Evolutionary conservation across 2,113 vertebrate genomes (phyloP), one percentile per base, ranked within the genome.

Genomic region (Pterocles orientalis): DNA sequence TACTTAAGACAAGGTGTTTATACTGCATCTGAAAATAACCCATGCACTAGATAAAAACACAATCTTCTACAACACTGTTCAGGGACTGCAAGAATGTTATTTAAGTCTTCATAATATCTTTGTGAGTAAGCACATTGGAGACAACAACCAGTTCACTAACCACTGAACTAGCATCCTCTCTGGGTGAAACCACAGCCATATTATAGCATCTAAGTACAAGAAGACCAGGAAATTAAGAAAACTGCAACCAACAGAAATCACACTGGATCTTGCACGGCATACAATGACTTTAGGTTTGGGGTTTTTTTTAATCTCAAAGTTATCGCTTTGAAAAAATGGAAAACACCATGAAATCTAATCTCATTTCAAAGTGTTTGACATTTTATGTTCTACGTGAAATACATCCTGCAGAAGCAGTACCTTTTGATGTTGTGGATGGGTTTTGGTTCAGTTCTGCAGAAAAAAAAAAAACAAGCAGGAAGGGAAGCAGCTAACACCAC

Each of bases 1-100:
- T 96, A 79, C 82, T 96, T 90, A 86, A 85, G 91, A 89, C 53
- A 61, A 86, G 57, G 31, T 91, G 62, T 92, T 89, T 61, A 62
- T 15, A 57, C 16, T 53, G 31, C 69, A 64, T 34, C 60, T 90
- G 64, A 73, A 94, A 90, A 95, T 39, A 95, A 24, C 33, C 26
- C 41, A 21, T 16, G 53, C 8, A 20, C 58, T 48, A 57, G 45
- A 76, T 57, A 90, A 91, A 92, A 83, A 43, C 71, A 58, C 14
- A 23, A 3, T 41, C 45, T 81, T 75, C 45, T 72, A 41, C 29
- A 64, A 57, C 75, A 68, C 18, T n/a, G 19, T 26, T 72, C 24
- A 53, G 68, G 19, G 62, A 36, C 45, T 29, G 33, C 34, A 64
- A 48, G 28, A 13, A 83, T 45, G 15, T 39, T 6, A 61, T 58